phyloP scores from a whole-genome alignment of 2,113 vertebrate genomes.

The Speoplatyrhinus poulsoni region DNA sequence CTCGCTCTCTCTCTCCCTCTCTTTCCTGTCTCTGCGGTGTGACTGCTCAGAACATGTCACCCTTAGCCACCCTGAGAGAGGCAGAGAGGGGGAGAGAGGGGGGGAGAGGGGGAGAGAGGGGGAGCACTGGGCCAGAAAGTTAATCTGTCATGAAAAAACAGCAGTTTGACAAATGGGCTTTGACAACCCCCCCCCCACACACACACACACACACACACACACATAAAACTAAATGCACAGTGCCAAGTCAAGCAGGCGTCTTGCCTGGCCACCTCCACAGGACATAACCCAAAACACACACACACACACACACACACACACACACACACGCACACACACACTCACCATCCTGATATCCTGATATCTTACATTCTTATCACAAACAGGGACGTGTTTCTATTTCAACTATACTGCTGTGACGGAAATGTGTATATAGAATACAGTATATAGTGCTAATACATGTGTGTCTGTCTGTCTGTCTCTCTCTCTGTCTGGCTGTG shows the following conservation, averaged over 20 bases:
- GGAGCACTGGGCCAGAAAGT: slow-evolving; percentile 46
- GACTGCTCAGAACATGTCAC: not conserved
- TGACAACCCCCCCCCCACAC: slow-evolving; percentile 29
- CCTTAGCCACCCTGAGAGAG: slow-evolving; percentile 3
- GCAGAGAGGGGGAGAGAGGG: slow-evolving; percentile 16
- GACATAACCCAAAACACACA: too few species aligned
- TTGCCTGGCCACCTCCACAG: not conserved
- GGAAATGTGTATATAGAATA: too few species aligned
- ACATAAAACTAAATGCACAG: not conserved
- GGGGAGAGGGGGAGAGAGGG: slow-evolving; percentile 9
- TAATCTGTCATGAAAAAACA: slow-evolving; percentile 50
- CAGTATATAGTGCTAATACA: too few species aligned
- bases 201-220: not conserved
- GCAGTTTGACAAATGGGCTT: slow-evolving; percentile 52
- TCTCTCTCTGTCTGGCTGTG: too few species aligned
- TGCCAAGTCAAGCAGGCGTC: not conserved
- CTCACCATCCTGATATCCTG: too few species aligned
- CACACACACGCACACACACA: too few species aligned
- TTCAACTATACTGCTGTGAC: too few species aligned
- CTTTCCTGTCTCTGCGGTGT: not conserved
- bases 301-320: too few species aligned
- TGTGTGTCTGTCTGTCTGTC: too few species aligned
- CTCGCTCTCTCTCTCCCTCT: not conserved
- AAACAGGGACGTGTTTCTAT: too few species aligned
- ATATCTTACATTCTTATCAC: too few species aligned